Base-by-base conservation (phyloP, 2,888 invertebrate genomes). In the Conomelus anceps region DNA sequence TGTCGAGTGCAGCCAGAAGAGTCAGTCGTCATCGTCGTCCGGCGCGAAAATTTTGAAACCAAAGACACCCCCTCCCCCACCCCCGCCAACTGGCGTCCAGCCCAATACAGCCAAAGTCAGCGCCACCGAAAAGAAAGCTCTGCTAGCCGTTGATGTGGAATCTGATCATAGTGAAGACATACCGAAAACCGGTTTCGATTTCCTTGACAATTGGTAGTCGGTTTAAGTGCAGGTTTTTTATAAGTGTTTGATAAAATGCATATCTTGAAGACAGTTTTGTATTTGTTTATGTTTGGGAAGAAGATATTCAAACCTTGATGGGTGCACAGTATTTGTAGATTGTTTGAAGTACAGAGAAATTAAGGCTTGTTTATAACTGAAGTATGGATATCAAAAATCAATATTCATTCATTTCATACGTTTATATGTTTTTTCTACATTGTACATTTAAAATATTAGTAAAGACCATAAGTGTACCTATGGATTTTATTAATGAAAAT, bases 171-270 rank as follows among this genome's bases (percentile, higher is more conserved):
- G 89, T 84, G 91, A 91, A 85, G 92, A 91, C 86, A 94, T 94
- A 91, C 94, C 94, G 91, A 94, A 94, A 92, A 94, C 94, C 90
- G 94, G 94, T 87, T 94, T 94, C 92, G 94, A 94, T 91, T 94
- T 94, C 92, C 93, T 94, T 87, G 94, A 94, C 92, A 94, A 94
- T 91, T 94, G 94, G 94, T 94, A 94, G 93, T 3, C 13, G 1
- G n/a, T 20, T 63, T 4, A 63, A 41, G 20, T 88, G 26, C 26
- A 11, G 26, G 26, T 26, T 63, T 86, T n/a, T n/a, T n/a, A n/a
- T 11, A 63, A n/a, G 1, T 63, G n/a, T 63, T 63, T 63, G 63
- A 63, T 20, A 4, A 63, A 63, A n/a, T 63, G 63, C 63, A 63
- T 63, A 63, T 63, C 63, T 63, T 20, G 13, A 63, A 6, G 13